Evolutionary conservation across 2,888 invertebrate genomes (phyloP).

Genomic region (Molanna angustata): DNA sequence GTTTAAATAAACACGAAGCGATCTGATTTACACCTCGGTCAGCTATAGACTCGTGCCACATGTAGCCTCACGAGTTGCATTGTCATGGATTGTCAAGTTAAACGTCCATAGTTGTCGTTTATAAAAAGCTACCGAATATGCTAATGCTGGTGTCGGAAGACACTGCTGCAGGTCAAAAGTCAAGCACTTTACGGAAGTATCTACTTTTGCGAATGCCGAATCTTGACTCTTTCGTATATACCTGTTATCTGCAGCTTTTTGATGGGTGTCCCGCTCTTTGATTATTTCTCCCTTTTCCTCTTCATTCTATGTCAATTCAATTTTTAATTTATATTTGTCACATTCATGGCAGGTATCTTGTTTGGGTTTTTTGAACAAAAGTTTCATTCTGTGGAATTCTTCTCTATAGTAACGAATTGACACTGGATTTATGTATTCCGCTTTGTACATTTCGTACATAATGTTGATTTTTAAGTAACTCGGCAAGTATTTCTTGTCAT

Average conservation of each 20-base stretch:
- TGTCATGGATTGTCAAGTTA: too few species aligned
- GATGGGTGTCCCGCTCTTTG: too few species aligned
- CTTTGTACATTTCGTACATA: too few species aligned
- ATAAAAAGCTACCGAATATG: neutral
- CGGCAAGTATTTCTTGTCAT: too few species aligned
- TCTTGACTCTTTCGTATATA: neutral
- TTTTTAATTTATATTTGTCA: neutral
- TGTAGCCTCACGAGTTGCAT: too few species aligned
- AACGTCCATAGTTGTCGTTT: too few species aligned
- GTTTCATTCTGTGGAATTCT: neutral
- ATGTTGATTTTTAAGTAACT: too few species aligned
- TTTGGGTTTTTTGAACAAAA: neutral
- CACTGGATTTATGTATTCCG: too few species aligned
- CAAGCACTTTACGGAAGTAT: neutral
- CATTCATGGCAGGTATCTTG: neutral
- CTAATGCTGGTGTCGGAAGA: too few species aligned
- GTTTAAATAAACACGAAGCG: neutral
- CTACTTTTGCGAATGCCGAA: neutral
- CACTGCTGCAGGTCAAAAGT: neutral
- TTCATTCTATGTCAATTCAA: neutral
- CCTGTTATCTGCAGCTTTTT: neutral
- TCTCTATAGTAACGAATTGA: neutral
- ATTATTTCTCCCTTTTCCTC: too few species aligned
- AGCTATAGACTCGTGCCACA: too few species aligned
- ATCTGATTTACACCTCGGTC: neutral